Evolutionary conservation across 2,113 vertebrate species (phyloP), one percentile per base, ranked within the genome.

Genomic region (Macquaria ambigua): DNA sequence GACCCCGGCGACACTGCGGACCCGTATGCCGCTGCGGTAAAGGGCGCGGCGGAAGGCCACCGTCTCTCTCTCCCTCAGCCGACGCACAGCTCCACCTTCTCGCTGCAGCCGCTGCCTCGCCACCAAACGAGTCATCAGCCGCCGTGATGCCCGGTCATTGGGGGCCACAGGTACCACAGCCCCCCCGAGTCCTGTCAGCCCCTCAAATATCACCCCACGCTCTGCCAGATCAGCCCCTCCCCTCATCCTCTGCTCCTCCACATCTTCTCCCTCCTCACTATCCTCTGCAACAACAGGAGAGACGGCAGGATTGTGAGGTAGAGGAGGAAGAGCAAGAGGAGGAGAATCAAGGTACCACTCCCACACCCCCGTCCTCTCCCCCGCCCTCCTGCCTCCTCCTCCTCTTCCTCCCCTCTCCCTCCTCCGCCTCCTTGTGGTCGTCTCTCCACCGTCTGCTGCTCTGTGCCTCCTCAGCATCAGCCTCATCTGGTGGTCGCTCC

Each of bases 181-280:
- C 4, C 78, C 85, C 8, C 83, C 63, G 0, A 91, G 83, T 0
- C 82, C 89, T 0, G 89, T 85, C 55, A 93, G 67, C 2, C 92
- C 90, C 48, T 92, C 93, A 0, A 86, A 96, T 61, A 97, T 96
- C 53, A 98, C 96, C 1, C 97, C 97, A 5, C 96, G 95, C 63
- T 97, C 97, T 18, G 93, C 92, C 74, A 96, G 4, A 0, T 82
- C 85, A 0, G 70, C 62, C 76, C 0, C 90, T n/a, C 74, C 93
- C 82, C 63, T 91, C 85, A 37, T 93, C 90, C 69, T 34, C 87
- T 56, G 1, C 95, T 96, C 81, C 56, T 39, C 55, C 61, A 37
- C 23, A 1, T 74, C 84, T 0, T 85, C 85, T 0, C 37, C 81
- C 1, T 88, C 90, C 20, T 71, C 83, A 0, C 71, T 58, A 52